Percentiles rank a stretch among this genome's conserved stretches.
Evolutionary conservation across 2,113 vertebrate genomes (phyloP).

Genomic region (Gymnogyps californianus): DNA sequence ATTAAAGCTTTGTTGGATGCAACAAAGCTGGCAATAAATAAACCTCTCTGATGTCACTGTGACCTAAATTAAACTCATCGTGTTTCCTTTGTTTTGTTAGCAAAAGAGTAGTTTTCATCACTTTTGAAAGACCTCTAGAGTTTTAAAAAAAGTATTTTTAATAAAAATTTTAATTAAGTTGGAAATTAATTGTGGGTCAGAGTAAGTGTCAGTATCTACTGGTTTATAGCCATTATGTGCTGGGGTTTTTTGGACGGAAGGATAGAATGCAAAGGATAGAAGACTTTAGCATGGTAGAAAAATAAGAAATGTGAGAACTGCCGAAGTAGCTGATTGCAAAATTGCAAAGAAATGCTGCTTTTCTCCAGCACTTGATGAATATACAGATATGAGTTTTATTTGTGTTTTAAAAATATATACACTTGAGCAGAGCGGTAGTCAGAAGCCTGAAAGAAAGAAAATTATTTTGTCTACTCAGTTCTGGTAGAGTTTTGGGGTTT

Average conservation of each 20-base stretch:
- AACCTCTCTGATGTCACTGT: constrained; percentile 60
- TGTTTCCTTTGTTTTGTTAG: constrained; percentile 17
- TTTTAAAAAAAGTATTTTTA: neutral
- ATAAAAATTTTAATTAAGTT: neutral
- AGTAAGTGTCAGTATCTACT: neutral
- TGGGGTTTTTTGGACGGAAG: neutral
- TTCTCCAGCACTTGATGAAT: neutral
- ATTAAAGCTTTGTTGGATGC: constrained; percentile 66
- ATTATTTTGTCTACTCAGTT: neutral
- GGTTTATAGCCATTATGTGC: neutral
- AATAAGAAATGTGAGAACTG: neutral
- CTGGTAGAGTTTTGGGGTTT: neutral
- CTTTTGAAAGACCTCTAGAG: neutral
- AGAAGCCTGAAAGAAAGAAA: neutral
- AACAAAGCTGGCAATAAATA: constrained; percentile 68
- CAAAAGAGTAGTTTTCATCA: neutral
- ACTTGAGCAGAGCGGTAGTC: neutral
- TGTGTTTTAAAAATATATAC: neutral
- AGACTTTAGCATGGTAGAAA: neutral
- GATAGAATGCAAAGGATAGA: neutral
- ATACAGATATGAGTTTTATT: neutral
- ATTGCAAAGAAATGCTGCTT: neutral
- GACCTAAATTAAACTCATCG: constrained; percentile 68
- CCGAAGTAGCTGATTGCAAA: neutral
- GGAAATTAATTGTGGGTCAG: neutral